Percentiles rank a stretch among this genome's conserved stretches.
Evolutionary conservation across 2,888 invertebrate genomes (phyloP).

Genomic region (Alcis repandata): DNA sequence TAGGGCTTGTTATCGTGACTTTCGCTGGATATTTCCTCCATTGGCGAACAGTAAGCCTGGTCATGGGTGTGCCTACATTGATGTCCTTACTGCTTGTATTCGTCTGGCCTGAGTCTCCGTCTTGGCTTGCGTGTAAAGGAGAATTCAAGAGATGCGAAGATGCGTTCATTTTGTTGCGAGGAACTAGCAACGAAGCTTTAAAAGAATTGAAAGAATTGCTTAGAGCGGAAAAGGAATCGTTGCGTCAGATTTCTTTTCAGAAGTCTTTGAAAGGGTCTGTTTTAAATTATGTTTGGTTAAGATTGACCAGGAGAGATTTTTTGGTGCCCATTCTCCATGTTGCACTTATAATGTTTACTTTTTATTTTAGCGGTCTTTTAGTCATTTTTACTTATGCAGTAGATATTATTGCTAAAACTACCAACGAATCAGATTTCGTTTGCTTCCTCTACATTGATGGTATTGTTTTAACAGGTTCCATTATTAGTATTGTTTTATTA

Average conservation of each 20-base stretch:
- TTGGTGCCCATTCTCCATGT: constrained; percentile 5
- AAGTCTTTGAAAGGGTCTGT: constrained; percentile 3
- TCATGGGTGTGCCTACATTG: constrained; percentile 10
- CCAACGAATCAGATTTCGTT: constrained; percentile 15
- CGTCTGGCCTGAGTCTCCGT: constrained; percentile 47
- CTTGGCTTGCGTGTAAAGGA: constrained; percentile 47
- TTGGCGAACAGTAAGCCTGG: constrained; percentile 15
- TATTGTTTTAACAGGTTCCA: constrained; percentile 7
- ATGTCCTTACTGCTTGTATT: constrained; percentile 23
- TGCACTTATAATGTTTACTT: constrained; percentile 9
- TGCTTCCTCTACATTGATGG: constrained; percentile 19
- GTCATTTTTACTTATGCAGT: constrained; percentile 20
- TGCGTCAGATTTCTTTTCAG: not conserved
- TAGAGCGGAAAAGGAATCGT: constrained; percentile 27
- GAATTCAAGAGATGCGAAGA: constrained; percentile 37
- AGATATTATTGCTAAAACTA: constrained; percentile 15
- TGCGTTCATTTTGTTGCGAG: constrained; percentile 41
- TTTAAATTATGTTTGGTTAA: constrained; percentile 6
- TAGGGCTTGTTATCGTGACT: constrained; percentile 35
- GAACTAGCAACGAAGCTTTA: constrained; percentile 40
- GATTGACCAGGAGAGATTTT: constrained; percentile 9
- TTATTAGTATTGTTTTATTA: constrained; percentile 4
- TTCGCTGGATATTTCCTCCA: constrained; percentile 38
- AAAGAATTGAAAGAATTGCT: constrained; percentile 42
- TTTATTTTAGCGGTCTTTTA: constrained; percentile 17